These are phyloP conservation scores for Galaxias olidus DNA, from an alignment of 2,797 vertebrate species.

Conservation along the genomic window DNA sequence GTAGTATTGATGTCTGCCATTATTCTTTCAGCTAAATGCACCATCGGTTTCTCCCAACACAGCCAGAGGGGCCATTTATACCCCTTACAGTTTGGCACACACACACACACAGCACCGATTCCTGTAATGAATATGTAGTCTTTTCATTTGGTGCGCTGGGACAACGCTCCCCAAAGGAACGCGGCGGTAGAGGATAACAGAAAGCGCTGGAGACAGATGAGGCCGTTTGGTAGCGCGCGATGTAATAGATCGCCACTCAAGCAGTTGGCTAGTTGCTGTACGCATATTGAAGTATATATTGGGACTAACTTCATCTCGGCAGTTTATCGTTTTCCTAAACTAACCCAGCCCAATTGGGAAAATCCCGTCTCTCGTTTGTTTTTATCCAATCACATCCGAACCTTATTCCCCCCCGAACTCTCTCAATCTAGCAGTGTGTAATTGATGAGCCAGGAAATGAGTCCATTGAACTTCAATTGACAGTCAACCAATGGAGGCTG, in stretches of 20 bases:
- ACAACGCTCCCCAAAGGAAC: slow-evolving; percentile 57
- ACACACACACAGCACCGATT: slow-evolving; percentile 43
- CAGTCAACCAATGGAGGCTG: too few relatives aligned
- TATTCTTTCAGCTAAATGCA: slow-evolving; percentile 56
- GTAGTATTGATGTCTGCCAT: slow-evolving; percentile 57
- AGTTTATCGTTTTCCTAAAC: too few relatives aligned
- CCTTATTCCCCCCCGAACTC: too few relatives aligned
- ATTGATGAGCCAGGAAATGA: too few relatives aligned
- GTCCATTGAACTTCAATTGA: too few relatives aligned
- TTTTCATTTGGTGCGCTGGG: slow-evolving; percentile 50
- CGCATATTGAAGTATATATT: too few relatives aligned
- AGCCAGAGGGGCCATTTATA: slow-evolving; percentile 56
- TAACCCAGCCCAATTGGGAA: too few relatives aligned
- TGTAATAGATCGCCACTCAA: slow-evolving; percentile 55
- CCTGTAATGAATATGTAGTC: slow-evolving; percentile 56
- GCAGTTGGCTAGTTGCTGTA: too few relatives aligned
- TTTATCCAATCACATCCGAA: too few relatives aligned
- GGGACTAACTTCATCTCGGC: too few relatives aligned
- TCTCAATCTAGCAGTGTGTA: too few relatives aligned
- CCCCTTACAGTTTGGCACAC: slow-evolving; percentile 46
- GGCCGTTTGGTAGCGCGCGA: slow-evolving; percentile 38
- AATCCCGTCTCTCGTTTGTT: too few relatives aligned
- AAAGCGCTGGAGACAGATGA: slow-evolving; percentile 66
- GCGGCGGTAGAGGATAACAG: slow-evolving; percentile 57
- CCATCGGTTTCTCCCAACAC: slow-evolving; percentile 43